Evolutionary conservation across 2,797 vertebrate species (phyloP).

Genomic region (Champsocephalus esox): DNA sequence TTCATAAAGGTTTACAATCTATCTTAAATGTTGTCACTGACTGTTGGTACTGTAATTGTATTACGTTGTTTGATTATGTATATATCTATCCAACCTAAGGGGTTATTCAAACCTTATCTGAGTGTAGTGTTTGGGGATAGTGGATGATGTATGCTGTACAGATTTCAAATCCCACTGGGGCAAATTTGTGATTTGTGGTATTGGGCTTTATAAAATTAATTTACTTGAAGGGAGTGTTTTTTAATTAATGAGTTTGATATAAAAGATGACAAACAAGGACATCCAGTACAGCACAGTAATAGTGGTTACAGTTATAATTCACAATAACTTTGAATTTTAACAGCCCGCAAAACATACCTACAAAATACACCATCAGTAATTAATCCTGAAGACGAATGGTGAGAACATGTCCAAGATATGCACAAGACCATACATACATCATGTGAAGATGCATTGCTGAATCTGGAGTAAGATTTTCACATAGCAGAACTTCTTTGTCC

Average conservation of each 20-base stretch:
- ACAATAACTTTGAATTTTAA: slow-evolving; percentile 2
- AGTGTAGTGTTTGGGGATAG: neutral
- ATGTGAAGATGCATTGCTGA: neutral
- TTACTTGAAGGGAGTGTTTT: neutral
- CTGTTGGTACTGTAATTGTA: neutral
- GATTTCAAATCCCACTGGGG: neutral
- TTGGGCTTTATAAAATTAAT: neutral
- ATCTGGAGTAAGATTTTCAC: neutral
- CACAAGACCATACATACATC: neutral
- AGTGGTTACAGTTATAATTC: slow-evolving; percentile 9
- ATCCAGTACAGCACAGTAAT: neutral
- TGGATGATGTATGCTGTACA: neutral
- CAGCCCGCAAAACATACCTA: neutral
- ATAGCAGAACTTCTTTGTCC: neutral
- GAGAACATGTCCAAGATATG: neutral
- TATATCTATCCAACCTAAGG: neutral
- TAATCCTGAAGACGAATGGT: neutral
- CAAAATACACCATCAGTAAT: neutral
- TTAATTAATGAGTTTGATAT: slow-evolving; percentile 23
- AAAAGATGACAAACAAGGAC: slow-evolving; percentile 8
- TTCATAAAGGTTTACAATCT: neutral
- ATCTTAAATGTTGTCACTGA: neutral
- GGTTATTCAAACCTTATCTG: neutral
- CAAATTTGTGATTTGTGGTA: slow-evolving; percentile 1
- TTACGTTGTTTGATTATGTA: neutral